Evolutionary conservation across 2,797 vertebrate genomes (phyloP), one percentile per base, ranked within the genome.

Genomic region (Cynodonichthys magdalenae): DNA sequence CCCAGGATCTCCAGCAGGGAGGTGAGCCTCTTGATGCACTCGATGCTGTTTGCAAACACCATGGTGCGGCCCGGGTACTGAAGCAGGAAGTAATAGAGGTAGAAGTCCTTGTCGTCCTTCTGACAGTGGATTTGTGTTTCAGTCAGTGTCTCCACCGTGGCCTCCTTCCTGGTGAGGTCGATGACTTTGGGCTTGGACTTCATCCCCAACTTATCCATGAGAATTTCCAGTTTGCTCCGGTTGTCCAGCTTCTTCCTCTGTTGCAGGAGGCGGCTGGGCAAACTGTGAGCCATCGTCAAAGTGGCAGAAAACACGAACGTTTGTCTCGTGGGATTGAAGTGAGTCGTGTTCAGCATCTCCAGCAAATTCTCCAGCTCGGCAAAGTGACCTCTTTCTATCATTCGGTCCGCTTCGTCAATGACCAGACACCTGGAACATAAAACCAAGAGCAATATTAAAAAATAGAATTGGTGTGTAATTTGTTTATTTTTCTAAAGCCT

Each of bases 41-140:
- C 96, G 72, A 99, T 99, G 64, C 97, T 99, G 90, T 99, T 99
- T 70, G 97, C 96, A 59, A 99, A 99, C 81, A 99, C 98, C 92
- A 99, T 95, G 74, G 94, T 97, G 76, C 97, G 95, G 15, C 96
- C 97, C 0, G 96, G 95, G 70, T 97, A 93, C 89, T 96, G 96
- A 46, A 96, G 93, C 75, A 99, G 82, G 80, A 99, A 99, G 81
- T 98, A 99, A 79, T 99, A 99, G 9, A 99, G 95, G 63, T 94
- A 97, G 50, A 95, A 95, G 85, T 99, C 97, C 77, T 99, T 99
- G 61, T 98, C 97, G 0, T 98, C 93, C 45, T 93, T 93, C 63
- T 95, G 93, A 74, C 97, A 99, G 53, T 95, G 93, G 86, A 99
- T 97, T 52, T 90, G 92, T 11, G 95, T 98, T 91, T 99, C 97